These are phyloP conservation scores for Danio kyathit DNA, from an alignment of 2,797 vertebrate genomes.

Conservation along the genomic window DNA sequence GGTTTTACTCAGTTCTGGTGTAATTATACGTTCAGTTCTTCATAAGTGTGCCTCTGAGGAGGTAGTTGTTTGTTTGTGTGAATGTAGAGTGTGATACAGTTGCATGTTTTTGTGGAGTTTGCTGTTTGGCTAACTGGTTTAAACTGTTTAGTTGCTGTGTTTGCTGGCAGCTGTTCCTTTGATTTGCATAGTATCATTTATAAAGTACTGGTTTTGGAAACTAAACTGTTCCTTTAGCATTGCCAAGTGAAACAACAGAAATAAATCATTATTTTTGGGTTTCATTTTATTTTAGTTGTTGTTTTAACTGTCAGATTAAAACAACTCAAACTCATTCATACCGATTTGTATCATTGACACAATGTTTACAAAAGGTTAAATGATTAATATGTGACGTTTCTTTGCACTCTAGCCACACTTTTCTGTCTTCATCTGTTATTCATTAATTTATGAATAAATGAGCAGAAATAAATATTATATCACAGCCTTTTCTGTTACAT, in stretches of 20 bases:
- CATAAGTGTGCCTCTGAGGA: background rate
- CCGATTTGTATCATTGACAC: background rate
- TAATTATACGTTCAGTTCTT: slow-evolving; percentile 1
- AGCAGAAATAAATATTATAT: background rate
- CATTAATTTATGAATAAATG: background rate
- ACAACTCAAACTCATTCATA: background rate
- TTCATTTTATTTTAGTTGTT: background rate
- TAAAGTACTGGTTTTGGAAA: slow-evolving; percentile 9
- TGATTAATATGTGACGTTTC: slow-evolving; percentile 15
- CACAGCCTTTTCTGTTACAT: no score
- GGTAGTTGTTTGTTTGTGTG: slow-evolving; percentile 6
- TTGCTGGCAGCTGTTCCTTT: background rate
- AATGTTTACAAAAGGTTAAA: slow-evolving; percentile 30
- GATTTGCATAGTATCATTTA: slow-evolving; percentile 14
- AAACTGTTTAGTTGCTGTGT: background rate
- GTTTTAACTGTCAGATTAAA: background rate
- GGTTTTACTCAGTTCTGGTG: background rate
- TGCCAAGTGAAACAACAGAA: slow-evolving; percentile 9
- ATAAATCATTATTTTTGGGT: background rate
- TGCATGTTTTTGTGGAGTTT: background rate
- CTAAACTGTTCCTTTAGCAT: slow-evolving; percentile 23
- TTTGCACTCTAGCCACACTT: background rate
- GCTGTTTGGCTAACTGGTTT: slow-evolving; percentile 10
- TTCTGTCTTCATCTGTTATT: background rate
- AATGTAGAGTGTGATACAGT: slow-evolving; percentile 2